A percentile compares a stretch with the other conserved stretches of the same genome.
These are phyloP conservation scores for Empidonax alnorum DNA, from an alignment of 2,113 vertebrate genomes.

Conservation along the genomic window DNA sequence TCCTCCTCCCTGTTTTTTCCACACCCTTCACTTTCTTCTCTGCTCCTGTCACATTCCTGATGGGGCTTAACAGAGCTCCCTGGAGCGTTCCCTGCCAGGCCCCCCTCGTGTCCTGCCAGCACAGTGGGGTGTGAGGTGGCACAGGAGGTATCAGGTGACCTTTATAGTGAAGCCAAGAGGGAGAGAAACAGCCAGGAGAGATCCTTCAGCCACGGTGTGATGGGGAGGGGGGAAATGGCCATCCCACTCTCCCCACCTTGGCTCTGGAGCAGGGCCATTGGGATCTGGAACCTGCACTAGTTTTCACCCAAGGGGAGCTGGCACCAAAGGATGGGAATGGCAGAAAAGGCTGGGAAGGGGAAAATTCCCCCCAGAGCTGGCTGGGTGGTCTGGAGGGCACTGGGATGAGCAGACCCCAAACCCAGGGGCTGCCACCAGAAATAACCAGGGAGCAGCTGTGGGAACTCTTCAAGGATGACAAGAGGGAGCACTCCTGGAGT, in stretches of 20 bases:
- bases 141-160: background rate
- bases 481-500: background rate
- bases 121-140: background rate
- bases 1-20: conserved; percentile 47
- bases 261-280: background rate
- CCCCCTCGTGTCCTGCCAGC: background rate
- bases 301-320: background rate
- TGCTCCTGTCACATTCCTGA: background rate
- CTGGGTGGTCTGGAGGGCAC: background rate
- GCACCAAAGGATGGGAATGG: background rate
- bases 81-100: too few relatives aligned
- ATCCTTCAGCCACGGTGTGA: accelerated
- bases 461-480: background rate
- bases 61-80: background rate
- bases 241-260: background rate
- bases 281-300: background rate
- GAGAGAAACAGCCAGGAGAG: background rate
- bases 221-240: background rate
- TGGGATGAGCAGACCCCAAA: background rate
- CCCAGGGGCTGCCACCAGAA: background rate
- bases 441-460: background rate
- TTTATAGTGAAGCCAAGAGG: background rate
- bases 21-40: conserved; percentile 35
- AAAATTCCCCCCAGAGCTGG: too few relatives aligned
- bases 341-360: background rate